Evolutionary conservation across 2,113 vertebrate genomes (phyloP).

Genomic region (Psittacus erithacus): DNA sequence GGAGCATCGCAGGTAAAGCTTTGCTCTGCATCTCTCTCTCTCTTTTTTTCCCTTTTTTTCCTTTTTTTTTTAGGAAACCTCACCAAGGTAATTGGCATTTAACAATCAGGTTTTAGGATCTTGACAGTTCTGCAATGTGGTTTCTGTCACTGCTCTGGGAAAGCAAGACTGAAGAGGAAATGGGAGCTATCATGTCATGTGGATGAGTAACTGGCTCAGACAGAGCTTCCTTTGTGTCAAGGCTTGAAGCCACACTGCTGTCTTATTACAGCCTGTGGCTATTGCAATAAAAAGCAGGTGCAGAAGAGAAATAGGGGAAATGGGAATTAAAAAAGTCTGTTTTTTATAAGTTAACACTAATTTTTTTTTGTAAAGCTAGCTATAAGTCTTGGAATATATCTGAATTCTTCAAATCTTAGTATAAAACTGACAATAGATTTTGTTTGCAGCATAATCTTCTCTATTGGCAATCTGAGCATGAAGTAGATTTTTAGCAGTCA

Average conservation of each 20-base stretch:
- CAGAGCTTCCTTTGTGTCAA: constrained; percentile 62
- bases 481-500: background rate
- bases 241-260: constrained; percentile 28
- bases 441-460: background rate
- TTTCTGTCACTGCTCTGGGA: constrained; percentile 64
- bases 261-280: constrained; percentile 59
- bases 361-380: background rate
- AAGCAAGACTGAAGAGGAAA: constrained; percentile 60
- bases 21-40: fast-evolving
- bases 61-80: background rate
- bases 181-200: constrained; percentile 66
- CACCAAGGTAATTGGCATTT: constrained; percentile 54
- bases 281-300: constrained; percentile 66
- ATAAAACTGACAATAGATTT: background rate
- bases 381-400: background rate
- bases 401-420: background rate
- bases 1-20: background rate
- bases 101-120: constrained; percentile 61
- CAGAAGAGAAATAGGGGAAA: constrained; percentile 31
- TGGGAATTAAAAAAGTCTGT: background rate
- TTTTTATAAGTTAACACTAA: background rate
- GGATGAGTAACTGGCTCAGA: constrained; percentile 57
- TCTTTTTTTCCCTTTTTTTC: fast-evolving
- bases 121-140: constrained; percentile 62
- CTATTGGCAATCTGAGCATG: background rate